These are phyloP conservation scores for Chrysolina americana DNA, from an alignment of 2,888 invertebrate species.

Conservation along the genomic window DNA sequence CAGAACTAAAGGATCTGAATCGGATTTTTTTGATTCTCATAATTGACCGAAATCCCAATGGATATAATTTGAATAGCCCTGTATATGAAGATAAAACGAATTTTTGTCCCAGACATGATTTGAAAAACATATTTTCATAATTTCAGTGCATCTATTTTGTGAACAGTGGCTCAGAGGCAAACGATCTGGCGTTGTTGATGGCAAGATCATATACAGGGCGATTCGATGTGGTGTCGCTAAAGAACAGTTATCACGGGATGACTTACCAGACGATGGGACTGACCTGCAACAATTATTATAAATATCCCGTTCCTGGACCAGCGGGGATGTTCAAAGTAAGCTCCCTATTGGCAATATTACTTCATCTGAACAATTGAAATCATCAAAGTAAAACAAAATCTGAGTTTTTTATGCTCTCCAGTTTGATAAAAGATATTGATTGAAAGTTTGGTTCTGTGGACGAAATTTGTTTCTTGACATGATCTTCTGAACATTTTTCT, in stretches of 20 bases:
- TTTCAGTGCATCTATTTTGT: slow-evolving; percentile 89
- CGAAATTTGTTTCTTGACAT: too few species aligned
- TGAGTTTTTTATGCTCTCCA: neutral
- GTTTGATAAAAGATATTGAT: too few species aligned
- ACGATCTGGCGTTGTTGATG: slow-evolving; percentile 92
- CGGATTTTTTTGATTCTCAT: too few species aligned
- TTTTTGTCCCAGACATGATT: neutral
- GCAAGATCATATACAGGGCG: slow-evolving; percentile 89
- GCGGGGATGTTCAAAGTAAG: slow-evolving; percentile 84
- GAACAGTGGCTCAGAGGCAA: slow-evolving; percentile 98
- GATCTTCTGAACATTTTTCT: too few species aligned
- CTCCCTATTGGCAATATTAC: too few species aligned
- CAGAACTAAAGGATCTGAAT: too few species aligned
- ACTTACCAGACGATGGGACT: slow-evolving; percentile 87
- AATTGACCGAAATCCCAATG: too few species aligned
- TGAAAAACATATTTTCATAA: neutral
- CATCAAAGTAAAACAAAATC: neutral
- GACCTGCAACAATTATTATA: slow-evolving; percentile 84
- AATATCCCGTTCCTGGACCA: slow-evolving; percentile 80
- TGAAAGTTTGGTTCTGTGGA: too few species aligned
- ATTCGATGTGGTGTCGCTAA: slow-evolving; percentile 87
- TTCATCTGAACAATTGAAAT: too few species aligned
- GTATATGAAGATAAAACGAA: too few species aligned
- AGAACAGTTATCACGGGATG: slow-evolving; percentile 94
- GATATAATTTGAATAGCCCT: too few species aligned